phyloP scores from a whole-genome alignment of 2,797 vertebrate genomes.

The Cirrhinus mrigala region DNA sequence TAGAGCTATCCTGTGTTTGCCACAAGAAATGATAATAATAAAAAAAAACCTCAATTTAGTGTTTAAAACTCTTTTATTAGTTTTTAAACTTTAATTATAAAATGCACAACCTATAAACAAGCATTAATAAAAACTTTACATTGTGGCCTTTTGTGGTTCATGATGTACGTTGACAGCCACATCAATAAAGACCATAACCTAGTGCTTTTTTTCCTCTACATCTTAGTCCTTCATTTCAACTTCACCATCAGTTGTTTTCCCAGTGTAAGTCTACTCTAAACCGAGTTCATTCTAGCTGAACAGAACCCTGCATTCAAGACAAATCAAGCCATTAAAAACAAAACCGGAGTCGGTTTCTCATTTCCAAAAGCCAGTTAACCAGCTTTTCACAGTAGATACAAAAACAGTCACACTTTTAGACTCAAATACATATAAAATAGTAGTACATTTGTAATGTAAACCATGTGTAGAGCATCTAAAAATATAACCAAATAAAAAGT shows the following conservation, averaged over 20 bases:
- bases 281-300: not conserved
- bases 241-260: not conserved
- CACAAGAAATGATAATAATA: not conserved
- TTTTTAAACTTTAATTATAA: constrained; percentile 1
- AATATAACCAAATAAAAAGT: not conserved
- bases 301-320: not conserved
- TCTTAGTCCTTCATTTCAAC: constrained; percentile 9
- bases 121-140: constrained; percentile 12
- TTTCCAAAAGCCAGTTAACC: constrained; percentile 21
- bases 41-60: not conserved
- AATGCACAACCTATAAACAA: constrained; percentile 31
- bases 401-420: not conserved
- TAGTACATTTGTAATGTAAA: constrained; percentile 22
- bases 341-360: not conserved
- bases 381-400: not conserved
- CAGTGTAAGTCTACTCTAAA: not conserved
- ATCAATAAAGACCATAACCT: not conserved
- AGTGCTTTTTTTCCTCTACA: not conserved
- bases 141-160: constrained; percentile 14
- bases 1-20: not conserved
- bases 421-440: constrained; percentile 7
- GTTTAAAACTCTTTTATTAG: constrained; percentile 33
- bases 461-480: constrained; percentile 12
- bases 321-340: not conserved
- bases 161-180: not conserved